Conservation (phyloP, 2,797 vertebrate genomes). For the Brachymystax lenok region DNA sequence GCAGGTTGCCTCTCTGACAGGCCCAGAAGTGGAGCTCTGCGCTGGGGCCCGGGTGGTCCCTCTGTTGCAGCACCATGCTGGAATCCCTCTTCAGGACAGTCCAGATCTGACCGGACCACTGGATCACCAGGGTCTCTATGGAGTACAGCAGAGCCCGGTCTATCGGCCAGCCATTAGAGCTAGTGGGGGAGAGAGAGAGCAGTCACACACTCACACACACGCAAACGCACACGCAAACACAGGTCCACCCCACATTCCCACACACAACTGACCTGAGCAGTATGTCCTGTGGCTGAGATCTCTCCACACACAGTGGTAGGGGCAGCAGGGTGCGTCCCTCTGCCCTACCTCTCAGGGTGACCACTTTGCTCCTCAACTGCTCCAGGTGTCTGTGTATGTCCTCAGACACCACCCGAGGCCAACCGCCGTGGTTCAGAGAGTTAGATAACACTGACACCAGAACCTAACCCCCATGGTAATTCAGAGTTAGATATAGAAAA, state of each 20-base stretch:
- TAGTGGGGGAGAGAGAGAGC: slow-evolving; percentile 35
- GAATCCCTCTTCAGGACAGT: slow-evolving; percentile 75
- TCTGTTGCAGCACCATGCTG: slow-evolving; percentile 56
- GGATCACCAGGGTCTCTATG: slow-evolving; percentile 73
- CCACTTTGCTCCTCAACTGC: slow-evolving; percentile 68
- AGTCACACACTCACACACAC: slow-evolving; percentile 15
- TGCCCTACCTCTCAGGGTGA: slow-evolving; percentile 66
- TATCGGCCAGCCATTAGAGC: slow-evolving; percentile 60
- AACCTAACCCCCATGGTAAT: slow-evolving; percentile 59
- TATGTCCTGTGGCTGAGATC: slow-evolving; percentile 48
- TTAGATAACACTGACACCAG: slow-evolving; percentile 73
- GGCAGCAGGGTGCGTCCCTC: slow-evolving; percentile 71
- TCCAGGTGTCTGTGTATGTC: slow-evolving; percentile 70
- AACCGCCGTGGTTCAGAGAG: slow-evolving; percentile 71
- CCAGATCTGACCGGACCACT: slow-evolving; percentile 74
- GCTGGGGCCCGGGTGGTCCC: slow-evolving; percentile 70
- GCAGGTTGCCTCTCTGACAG: slow-evolving; percentile 72
- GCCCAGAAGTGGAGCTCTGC: slow-evolving; percentile 82
- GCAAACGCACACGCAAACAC: background rate
- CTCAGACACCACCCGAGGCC: slow-evolving; percentile 70
- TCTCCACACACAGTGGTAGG: slow-evolving; percentile 70
- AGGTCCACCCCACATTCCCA: background rate
- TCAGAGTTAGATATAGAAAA: background rate
- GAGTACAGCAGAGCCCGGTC: slow-evolving; percentile 75
- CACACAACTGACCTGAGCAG: background rate